These are phyloP conservation scores for Tridacna gigas DNA, from an alignment of 2,888 invertebrate genomes.

Conservation along the genomic window DNA sequence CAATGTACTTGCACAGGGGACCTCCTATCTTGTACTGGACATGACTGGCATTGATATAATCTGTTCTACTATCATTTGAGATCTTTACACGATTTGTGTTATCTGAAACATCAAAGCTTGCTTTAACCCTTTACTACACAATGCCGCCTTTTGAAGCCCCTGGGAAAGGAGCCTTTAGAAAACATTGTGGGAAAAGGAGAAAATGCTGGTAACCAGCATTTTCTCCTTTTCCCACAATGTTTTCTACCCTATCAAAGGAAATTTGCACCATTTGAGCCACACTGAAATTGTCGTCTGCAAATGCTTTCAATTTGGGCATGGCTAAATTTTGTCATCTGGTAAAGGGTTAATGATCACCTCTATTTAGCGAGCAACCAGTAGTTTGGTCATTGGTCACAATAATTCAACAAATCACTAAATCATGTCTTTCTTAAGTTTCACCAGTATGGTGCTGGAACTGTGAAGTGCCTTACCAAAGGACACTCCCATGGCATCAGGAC, in stretches of 20 bases:
- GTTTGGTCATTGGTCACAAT: too few species aligned
- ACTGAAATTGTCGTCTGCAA: not conserved
- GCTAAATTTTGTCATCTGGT: not conserved
- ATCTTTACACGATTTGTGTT: slow-evolving; percentile 80
- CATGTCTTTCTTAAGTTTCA: too few species aligned
- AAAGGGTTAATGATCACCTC: not conserved
- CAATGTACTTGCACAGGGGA: slow-evolving; percentile 76
- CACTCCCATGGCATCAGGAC: too few species aligned
- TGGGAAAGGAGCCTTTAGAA: too few species aligned
- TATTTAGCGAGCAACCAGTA: too few species aligned
- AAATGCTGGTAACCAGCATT: not conserved
- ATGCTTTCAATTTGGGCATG: not conserved
- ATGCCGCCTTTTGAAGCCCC: too few species aligned
- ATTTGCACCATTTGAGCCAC: too few species aligned
- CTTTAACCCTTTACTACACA: not conserved
- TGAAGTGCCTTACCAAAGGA: too few species aligned
- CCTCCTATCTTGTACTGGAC: slow-evolving; percentile 69
- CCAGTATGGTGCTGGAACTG: too few species aligned
- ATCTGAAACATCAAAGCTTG: slow-evolving; percentile 66
- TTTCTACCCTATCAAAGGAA: too few species aligned
- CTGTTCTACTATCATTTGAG: slow-evolving; percentile 62
- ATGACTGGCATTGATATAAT: slow-evolving; percentile 84
- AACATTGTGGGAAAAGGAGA: not conserved
- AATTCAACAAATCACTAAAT: too few species aligned
- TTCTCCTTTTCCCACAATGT: slow-evolving; percentile 2